Conservation (phyloP, 2,888 invertebrate genomes). For the Cantharis rustica region DNA sequence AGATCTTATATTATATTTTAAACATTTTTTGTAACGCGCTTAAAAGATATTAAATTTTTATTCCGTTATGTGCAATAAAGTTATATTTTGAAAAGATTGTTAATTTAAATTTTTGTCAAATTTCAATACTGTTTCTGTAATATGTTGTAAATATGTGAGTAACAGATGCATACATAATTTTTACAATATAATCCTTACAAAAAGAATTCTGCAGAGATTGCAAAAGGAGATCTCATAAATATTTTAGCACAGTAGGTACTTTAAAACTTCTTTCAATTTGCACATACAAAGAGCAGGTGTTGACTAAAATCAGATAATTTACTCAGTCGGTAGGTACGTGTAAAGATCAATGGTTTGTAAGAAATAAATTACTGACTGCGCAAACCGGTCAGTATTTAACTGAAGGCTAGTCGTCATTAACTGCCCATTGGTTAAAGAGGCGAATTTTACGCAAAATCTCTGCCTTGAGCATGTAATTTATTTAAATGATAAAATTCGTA, state of each 20-base stretch:
- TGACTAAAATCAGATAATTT: slow-evolving; percentile 9
- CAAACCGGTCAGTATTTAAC: background rate
- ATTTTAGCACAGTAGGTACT: background rate
- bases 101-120: background rate
- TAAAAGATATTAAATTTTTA: background rate
- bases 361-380: background rate
- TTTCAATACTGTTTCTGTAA: background rate
- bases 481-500: background rate
- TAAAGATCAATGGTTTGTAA: background rate
- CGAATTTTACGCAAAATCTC: background rate
- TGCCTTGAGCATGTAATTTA: background rate
- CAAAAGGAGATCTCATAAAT: background rate
- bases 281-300: slow-evolving; percentile 6
- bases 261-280: slow-evolving; percentile 13
- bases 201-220: background rate
- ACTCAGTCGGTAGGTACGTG: background rate
- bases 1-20: background rate
- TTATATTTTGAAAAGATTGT: background rate
- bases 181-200: background rate
- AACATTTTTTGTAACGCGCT: background rate
- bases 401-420: background rate
- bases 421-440: background rate
- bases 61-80: background rate
- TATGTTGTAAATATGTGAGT: background rate
- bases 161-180: background rate